A percentile compares a stretch with the other conserved stretches of the same genome.
These are phyloP conservation scores for Chlorops oryzae DNA, from an alignment of 1,140 invertebrate species.

Conservation along the genomic window DNA sequence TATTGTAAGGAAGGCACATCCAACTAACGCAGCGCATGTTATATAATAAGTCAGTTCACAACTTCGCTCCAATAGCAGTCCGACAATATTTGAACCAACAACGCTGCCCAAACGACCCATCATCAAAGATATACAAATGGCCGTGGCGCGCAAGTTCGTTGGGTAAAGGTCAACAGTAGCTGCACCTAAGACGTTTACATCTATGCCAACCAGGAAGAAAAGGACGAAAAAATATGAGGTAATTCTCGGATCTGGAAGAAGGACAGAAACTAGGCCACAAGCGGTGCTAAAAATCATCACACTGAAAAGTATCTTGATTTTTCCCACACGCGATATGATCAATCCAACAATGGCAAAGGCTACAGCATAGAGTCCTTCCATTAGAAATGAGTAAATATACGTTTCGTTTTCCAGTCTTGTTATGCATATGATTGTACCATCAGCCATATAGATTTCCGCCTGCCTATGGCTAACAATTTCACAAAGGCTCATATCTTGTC, in stretches of 20 bases:
- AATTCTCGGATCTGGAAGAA: slow-evolving; percentile 4
- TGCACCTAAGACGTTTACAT: slow-evolving; percentile 23
- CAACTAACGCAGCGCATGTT: slow-evolving; percentile 4
- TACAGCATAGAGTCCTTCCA: slow-evolving; percentile 10
- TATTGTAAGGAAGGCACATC: slow-evolving; percentile 1
- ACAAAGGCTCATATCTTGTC: background rate
- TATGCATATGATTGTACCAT: background rate
- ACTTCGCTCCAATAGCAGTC: slow-evolving; percentile 7
- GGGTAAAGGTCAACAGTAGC: slow-evolving; percentile 30
- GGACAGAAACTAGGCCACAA: slow-evolving; percentile 2
- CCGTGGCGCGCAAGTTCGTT: slow-evolving; percentile 29
- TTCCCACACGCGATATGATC: slow-evolving; percentile 6
- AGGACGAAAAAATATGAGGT: slow-evolving; percentile 12
- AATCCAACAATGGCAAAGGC: slow-evolving; percentile 7
- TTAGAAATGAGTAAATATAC: slow-evolving; percentile 1
- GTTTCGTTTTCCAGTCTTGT: slow-evolving; percentile 1
- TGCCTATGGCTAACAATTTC: slow-evolving; percentile 1
- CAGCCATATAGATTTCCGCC: background rate
- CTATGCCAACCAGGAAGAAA: slow-evolving; percentile 18
- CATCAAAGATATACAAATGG: slow-evolving; percentile 30
- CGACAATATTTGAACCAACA: slow-evolving; percentile 16
- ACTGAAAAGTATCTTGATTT: slow-evolving; percentile 7
- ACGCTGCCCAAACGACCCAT: slow-evolving; percentile 21
- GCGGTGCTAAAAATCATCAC: background rate
- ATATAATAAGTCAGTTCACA: slow-evolving; percentile 9